These are phyloP conservation scores for Borostomias antarcticus DNA, from an alignment of 2,797 vertebrate species.

Conservation along the genomic window DNA sequence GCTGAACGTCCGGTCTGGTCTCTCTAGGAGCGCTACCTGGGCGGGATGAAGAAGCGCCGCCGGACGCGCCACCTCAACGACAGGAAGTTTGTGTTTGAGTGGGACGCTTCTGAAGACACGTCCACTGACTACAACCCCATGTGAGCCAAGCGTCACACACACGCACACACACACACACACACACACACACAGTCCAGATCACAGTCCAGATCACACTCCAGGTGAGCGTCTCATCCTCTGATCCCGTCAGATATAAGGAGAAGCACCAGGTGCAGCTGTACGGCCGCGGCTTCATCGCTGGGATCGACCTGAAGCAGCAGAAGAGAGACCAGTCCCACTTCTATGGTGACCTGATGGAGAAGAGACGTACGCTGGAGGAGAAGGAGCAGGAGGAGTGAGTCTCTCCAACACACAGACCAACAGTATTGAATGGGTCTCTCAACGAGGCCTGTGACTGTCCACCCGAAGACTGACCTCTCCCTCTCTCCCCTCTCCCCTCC, in stretches of 20 bases:
- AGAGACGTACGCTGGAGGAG: constrained; percentile 92
- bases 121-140: constrained; percentile 96
- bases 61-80: constrained; percentile 95
- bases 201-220: not conserved
- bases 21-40: constrained; percentile 91
- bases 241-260: constrained; percentile 89
- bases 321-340: constrained; percentile 95
- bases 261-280: constrained; percentile 94
- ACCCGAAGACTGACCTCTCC: not conserved
- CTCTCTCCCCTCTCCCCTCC: not conserved
- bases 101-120: constrained; percentile 96
- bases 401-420: not conserved
- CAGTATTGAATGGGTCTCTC: not conserved
- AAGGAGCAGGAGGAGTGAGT: constrained; percentile 98
- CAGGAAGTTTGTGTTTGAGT: constrained; percentile 98
- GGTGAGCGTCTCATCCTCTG: not conserved
- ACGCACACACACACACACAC: not conserved
- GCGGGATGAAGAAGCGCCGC: constrained; percentile 93
- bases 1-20: not conserved
- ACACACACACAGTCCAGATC: not conserved
- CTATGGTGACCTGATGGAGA: constrained; percentile 98
- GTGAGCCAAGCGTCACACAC: constrained; percentile 74
- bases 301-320: constrained; percentile 97
- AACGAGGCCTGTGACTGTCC: not conserved
- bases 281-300: constrained; percentile 94